A percentile compares a stretch with the other conserved stretches of the same genome.
These are phyloP conservation scores for Holothuria scabra DNA, from an alignment of 53 echinoderm and acorn worm species.

Conservation along the genomic window DNA sequence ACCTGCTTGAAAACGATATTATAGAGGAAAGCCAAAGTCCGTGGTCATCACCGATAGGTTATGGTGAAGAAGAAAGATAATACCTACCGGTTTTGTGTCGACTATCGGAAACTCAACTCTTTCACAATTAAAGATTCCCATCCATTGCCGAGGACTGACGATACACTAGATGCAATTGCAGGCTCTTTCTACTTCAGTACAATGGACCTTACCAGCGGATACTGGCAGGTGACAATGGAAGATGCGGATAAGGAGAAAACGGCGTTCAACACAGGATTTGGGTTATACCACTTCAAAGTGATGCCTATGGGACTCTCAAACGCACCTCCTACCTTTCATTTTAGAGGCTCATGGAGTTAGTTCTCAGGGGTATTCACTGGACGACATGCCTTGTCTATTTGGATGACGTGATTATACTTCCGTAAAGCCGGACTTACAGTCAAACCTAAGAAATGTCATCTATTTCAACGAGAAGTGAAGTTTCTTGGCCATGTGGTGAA, in stretches of 20 bases:
- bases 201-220: conserved; percentile 35
- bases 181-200: conserved; percentile 3
- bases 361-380: conserved; percentile 27
- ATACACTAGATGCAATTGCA: conserved; percentile 36
- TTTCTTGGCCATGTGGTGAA: neutral
- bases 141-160: conserved; percentile 46
- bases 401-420: conserved; percentile 23
- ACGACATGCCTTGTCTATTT: conserved; percentile 21
- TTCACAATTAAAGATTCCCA: conserved; percentile 45
- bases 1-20: no score
- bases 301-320: conserved; percentile 49
- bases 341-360: conserved; percentile 39
- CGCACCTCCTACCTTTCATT: conserved; percentile 46
- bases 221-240: conserved; percentile 52
- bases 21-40: no score
- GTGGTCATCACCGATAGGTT: conserved; percentile 28
- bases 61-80: conserved; percentile 39
- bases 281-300: conserved; percentile 34
- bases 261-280: conserved; percentile 26
- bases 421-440: neutral
- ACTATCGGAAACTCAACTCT: conserved; percentile 55
- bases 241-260: conserved; percentile 40
- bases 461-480: conserved; percentile 38
- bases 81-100: conserved; percentile 34
- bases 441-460: neutral